Conservation (phyloP, 2,113 vertebrate genomes). For the Rissa tridactyla region DNA sequence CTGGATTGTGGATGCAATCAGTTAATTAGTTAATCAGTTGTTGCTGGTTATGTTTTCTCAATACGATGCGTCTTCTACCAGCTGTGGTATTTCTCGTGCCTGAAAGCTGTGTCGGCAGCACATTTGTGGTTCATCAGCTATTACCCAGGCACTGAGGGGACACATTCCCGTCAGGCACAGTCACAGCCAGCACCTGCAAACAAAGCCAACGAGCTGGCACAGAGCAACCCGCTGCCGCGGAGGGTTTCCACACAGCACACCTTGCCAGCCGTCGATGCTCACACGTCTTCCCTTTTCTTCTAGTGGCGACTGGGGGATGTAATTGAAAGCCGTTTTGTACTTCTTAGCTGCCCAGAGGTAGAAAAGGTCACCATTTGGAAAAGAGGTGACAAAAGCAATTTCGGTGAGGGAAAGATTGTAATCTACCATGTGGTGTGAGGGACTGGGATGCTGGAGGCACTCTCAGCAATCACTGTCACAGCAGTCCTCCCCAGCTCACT, state of each 20-base stretch:
- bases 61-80: background rate
- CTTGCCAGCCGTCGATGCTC: background rate
- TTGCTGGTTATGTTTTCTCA: background rate
- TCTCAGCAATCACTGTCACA: slow-evolving; percentile 51
- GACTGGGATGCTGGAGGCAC: slow-evolving; percentile 41
- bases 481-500: slow-evolving; percentile 36
- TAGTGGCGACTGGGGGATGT: background rate
- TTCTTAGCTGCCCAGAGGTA: slow-evolving; percentile 38
- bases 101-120: background rate
- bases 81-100: background rate
- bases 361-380: slow-evolving; percentile 50
- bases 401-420: slow-evolving; percentile 54
- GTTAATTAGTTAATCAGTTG: background rate
- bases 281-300: background rate
- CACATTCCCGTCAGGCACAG: background rate
- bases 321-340: slow-evolving; percentile 38
- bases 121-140: background rate
- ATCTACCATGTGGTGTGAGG: slow-evolving; percentile 36
- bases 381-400: slow-evolving; percentile 69
- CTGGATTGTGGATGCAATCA: background rate
- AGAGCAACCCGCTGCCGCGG: fast-evolving
- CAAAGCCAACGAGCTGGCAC: background rate
- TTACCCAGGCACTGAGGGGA: background rate
- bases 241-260: background rate
- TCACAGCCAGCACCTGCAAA: background rate